Evolutionary conservation across 92 coral and sea anemone species (phyloP).

Genomic region (Meandrina meandrites): DNA sequence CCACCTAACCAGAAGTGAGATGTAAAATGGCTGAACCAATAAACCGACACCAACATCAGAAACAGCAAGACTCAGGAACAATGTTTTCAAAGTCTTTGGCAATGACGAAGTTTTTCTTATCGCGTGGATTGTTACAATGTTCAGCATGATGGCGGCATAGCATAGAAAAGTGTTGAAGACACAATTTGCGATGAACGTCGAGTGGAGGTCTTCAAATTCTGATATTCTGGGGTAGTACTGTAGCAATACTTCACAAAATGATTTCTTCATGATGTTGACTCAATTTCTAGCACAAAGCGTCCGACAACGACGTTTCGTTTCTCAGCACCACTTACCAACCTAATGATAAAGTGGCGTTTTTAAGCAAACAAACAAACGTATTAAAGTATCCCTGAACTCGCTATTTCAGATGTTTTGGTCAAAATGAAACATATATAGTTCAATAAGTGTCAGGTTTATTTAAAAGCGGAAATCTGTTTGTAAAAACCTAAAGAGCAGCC

Average conservation of each 20-base stretch:
- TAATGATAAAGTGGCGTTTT: no score
- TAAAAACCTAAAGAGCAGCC: not conserved
- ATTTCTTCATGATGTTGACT: not conserved
- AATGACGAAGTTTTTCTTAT: constrained; percentile 8
- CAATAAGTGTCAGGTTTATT: no score
- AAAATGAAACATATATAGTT: no score
- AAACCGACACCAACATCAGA: constrained; percentile 20
- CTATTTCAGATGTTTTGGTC: no score
- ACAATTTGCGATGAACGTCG: not conserved
- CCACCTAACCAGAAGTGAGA: not conserved
- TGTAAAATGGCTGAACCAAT: not conserved
- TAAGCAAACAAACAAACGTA: no score
- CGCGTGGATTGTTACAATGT: constrained; percentile 19
- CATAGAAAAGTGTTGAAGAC: not conserved
- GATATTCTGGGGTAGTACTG: not conserved
- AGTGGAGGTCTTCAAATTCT: not conserved
- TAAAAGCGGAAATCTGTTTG: not conserved
- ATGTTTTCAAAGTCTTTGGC: constrained; percentile 14
- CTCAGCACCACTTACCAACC: no score
- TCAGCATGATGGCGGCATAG: constrained; percentile 3
- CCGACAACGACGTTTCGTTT: no score
- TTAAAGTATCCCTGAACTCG: no score
- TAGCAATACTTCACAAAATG: not conserved
- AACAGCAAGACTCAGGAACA: constrained; percentile 22
- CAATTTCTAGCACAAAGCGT: no score